These are phyloP conservation scores for Hypomecis punctinalis DNA, from an alignment of 2,888 invertebrate species.

Conservation along the genomic window DNA sequence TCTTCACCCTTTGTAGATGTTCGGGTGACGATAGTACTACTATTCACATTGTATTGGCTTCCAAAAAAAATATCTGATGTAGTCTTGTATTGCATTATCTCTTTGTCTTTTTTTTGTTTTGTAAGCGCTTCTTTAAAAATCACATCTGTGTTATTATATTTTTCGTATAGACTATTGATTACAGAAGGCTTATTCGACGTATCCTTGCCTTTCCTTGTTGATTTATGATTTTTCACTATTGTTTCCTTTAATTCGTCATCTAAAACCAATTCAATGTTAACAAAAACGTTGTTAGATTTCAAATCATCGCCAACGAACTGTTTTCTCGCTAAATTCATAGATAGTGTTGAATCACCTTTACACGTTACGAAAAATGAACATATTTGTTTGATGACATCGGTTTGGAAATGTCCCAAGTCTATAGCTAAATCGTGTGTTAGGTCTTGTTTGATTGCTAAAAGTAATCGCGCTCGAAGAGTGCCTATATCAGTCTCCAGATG, in stretches of 20 bases:
- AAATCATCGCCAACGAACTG: not conserved
- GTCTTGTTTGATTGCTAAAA: constrained; percentile 53
- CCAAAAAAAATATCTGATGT: not conserved
- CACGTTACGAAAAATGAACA: constrained; percentile 62
- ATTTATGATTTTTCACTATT: constrained; percentile 19
- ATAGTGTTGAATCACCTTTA: constrained; percentile 47
- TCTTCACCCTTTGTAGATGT: not conserved
- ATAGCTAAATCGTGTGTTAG: constrained; percentile 56
- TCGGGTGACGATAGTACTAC: constrained; percentile 1
- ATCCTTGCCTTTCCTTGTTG: not conserved
- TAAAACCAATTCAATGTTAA: constrained; percentile 56
- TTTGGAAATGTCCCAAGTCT: constrained; percentile 60
- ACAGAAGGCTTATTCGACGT: no score
- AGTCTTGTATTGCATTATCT: not conserved
- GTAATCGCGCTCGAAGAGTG: constrained; percentile 42
- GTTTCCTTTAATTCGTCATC: constrained; percentile 51
- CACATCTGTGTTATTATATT: not conserved
- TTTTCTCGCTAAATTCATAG: not conserved
- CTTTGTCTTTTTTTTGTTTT: constrained; percentile 18
- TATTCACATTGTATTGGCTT: not conserved
- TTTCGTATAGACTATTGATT: not conserved
- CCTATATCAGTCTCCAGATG: constrained; percentile 44
- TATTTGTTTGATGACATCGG: constrained; percentile 47
- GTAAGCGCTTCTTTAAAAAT: not conserved
- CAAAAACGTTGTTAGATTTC: constrained; percentile 49